Evolutionary conservation across 1,140 invertebrate species (phyloP).

Genomic region (Hyles vespertilio): DNA sequence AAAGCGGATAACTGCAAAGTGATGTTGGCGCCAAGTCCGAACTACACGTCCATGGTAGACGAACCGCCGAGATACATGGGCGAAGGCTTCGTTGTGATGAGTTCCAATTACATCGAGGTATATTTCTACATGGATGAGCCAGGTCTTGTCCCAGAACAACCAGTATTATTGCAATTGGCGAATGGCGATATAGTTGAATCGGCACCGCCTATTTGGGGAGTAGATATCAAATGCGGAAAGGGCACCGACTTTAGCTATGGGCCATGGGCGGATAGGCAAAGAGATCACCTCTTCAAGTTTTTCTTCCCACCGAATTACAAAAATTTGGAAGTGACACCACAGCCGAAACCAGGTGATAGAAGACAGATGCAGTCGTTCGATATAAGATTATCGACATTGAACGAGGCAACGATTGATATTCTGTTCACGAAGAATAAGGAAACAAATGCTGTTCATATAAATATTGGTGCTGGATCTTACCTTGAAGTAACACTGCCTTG

Average conservation of each 20-base stretch:
- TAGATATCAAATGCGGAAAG: constrained; percentile 97
- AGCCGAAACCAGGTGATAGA: constrained; percentile 90
- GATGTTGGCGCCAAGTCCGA: constrained; percentile 94
- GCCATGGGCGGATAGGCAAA: constrained; percentile 97
- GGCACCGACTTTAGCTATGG: constrained; percentile 98
- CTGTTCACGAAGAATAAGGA: constrained; percentile 97
- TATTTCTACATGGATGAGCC: constrained; percentile 98
- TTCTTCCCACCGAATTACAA: constrained; percentile 96
- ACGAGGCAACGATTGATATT: constrained; percentile 95
- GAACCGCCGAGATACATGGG: constrained; percentile 98
- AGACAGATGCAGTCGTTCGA: constrained; percentile 94
- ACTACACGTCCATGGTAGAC: constrained; percentile 94
- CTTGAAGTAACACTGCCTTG: constrained; percentile 97
- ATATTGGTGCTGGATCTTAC: constrained; percentile 94
- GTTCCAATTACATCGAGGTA: constrained; percentile 94
- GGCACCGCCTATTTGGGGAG: constrained; percentile 94
- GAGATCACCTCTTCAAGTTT: constrained; percentile 96
- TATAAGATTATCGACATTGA: constrained; percentile 91
- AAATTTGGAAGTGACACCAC: constrained; percentile 83
- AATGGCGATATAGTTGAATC: constrained; percentile 95
- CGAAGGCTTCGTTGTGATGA: constrained; percentile 97
- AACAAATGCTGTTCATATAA: constrained; percentile 97
- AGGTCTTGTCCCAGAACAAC: constrained; percentile 91
- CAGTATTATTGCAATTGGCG: constrained; percentile 91
- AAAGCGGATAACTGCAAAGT: constrained; percentile 97